These are phyloP conservation scores for Cassiopea xamachana DNA, from an alignment of 30 jellyfish, hydroid and myxozoan genomes.

Conservation along the genomic window DNA sequence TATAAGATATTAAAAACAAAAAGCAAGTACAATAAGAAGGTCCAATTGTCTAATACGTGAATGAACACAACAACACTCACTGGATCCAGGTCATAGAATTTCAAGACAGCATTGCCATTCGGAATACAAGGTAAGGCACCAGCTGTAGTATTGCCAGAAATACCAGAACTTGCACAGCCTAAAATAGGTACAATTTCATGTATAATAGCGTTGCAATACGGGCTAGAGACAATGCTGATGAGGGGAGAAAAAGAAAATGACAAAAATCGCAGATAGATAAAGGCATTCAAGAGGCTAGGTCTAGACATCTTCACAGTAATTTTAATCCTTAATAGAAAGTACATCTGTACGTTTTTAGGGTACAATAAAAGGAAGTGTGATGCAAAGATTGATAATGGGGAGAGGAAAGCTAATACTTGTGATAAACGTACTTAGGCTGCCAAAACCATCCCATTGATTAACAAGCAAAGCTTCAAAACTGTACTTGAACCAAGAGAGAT, in stretches of 20 bases:
- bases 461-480: conserved; percentile 87
- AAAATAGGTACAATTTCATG: too few species aligned
- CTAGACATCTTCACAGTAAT: too few species aligned
- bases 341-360: too few species aligned
- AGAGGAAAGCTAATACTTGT: neutral
- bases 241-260: too few species aligned
- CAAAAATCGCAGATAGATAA: too few species aligned
- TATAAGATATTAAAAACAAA: too few species aligned
- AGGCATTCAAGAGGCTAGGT: too few species aligned
- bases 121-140: conserved; percentile 54
- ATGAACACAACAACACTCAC: conserved; percentile 25
- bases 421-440: conserved; percentile 66
- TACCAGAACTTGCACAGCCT: conserved; percentile 15
- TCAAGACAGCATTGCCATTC: conserved; percentile 74
- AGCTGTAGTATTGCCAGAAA: neutral
- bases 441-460: conserved; percentile 98
- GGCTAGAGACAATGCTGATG: too few species aligned
- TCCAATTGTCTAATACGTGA: too few species aligned
- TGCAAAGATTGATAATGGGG: neutral
- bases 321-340: too few species aligned
- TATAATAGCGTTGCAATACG: too few species aligned
- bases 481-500: conserved; percentile 97
- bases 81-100: conserved; percentile 55
- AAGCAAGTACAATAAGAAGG: too few species aligned
- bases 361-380: neutral